Percentiles rank a stretch among this genome's conserved stretches.
Evolutionary conservation across 2,113 vertebrate species (phyloP).

Genomic region (Cranoglanis bouderius): DNA sequence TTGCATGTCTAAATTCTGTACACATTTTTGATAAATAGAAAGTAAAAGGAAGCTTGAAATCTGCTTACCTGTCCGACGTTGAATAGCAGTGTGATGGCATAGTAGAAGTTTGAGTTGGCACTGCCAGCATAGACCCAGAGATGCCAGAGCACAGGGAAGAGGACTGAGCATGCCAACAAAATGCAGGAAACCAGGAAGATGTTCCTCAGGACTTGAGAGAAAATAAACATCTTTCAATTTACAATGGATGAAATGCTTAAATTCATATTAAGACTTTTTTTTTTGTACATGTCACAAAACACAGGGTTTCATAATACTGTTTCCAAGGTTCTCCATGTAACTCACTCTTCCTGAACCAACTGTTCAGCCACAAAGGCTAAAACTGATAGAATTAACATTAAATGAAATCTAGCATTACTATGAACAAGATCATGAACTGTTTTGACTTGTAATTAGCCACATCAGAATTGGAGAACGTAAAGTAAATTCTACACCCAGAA

Average conservation of each 20-base stretch:
- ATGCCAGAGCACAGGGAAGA: constrained; percentile 98
- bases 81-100: constrained; percentile 95
- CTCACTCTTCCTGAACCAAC: neutral
- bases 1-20: neutral
- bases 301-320: neutral
- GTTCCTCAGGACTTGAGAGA: constrained; percentile 86
- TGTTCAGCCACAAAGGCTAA: neutral
- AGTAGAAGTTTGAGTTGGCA: constrained; percentile 99
- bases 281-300: neutral
- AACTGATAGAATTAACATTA: neutral
- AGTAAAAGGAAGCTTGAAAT: neutral
- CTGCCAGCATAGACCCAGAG: constrained; percentile 98
- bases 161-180: constrained; percentile 86
- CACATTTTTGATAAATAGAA: neutral
- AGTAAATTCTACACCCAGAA: neutral
- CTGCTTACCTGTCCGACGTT: constrained; percentile 90
- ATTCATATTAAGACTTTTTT: neutral
- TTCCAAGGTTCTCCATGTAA: neutral
- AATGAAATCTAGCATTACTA: neutral
- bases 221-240: neutral
- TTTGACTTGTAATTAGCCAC: neutral
- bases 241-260: neutral
- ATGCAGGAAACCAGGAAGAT: constrained; percentile 91
- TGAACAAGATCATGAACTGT: neutral
- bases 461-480: neutral